These are phyloP conservation scores for Notamacropus eugenii DNA, from an alignment of 2,797 vertebrate genomes.

Conservation along the genomic window DNA sequence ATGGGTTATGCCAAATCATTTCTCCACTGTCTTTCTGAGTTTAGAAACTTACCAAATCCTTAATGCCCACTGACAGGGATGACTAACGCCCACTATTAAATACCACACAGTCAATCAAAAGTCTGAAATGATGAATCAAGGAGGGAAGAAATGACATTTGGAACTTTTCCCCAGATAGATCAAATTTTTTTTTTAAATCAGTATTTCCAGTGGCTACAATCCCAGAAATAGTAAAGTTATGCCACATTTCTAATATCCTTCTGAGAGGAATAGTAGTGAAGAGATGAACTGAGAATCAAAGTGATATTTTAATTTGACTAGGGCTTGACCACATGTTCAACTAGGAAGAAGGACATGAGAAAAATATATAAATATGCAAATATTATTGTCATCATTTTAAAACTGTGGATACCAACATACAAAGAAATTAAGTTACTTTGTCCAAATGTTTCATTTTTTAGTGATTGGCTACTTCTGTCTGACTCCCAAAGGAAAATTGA, in stretches of 20 bases:
- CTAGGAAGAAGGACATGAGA: conserved; percentile 14
- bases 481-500: neutral
- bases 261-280: conserved; percentile 27
- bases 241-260: conserved; percentile 18
- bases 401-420: neutral
- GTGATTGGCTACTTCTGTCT: neutral
- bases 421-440: neutral
- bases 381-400: neutral
- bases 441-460: neutral
- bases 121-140: conserved; percentile 11
- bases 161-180: conserved; percentile 52
- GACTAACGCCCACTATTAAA: neutral
- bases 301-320: neutral
- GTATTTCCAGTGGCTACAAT: neutral
- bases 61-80: conserved; percentile 3
- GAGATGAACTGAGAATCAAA: conserved; percentile 19
- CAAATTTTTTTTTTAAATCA: conserved; percentile 28
- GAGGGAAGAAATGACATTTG: conserved; percentile 27
- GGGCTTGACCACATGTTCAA: neutral
- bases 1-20: neutral
- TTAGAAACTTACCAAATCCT: neutral
- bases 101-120: conserved; percentile 52
- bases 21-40: conserved; percentile 18
- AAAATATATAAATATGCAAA: neutral
- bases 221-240: conserved; percentile 17